Evolutionary conservation across 2,797 vertebrate genomes (phyloP), one percentile per base, ranked within the genome.

Genomic region (Hipposideros larvatus): DNA sequence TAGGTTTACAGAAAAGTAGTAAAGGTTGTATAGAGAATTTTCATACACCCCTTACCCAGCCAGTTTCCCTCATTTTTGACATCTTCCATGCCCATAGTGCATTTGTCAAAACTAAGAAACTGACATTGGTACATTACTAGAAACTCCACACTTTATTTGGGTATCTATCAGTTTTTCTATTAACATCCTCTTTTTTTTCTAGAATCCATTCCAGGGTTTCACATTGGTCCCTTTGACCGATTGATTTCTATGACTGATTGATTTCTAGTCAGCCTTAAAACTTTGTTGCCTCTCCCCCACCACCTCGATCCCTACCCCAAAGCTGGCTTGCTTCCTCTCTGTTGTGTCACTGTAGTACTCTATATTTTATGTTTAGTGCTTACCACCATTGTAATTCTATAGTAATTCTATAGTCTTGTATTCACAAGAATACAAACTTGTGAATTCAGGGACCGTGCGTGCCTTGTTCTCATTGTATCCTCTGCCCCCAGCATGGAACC

Each of bases 91-190:
- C 37, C n/a, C 55, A 0, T 13, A 37, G 55, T 53, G 13, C 34
- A 18, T 89, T 87, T 89, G 48, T 94, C 9, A 87, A 75, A 78
- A 57, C 37, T 51, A 10, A 95, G 91, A 77, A 31, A 66, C 26
- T 10, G 63, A 63, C 7, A 3, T 55, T 14, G 59, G 53, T 59
- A 46, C 11, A 7, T 55, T 87, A 5, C 28, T 63, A 0, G 31
- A 13, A 59, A 80, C 48, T 75, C 15, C 18, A 51, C 9, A 28
- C 37, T 65, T 24, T 37, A 10, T 74, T 74, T 55, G n/a, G 48
- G 61, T 75, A 68, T 80, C 28, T 37, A 85, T 26, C 37, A 51
- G n/a, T 75, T 79, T 91, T 94, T 51, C 53, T 68, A 46, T n/a
- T 68, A 7, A 43, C 10, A 19, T 75, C 9, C 8, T 88, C 46